Evolutionary conservation across 1,140 invertebrate genomes (phyloP).

Genomic region (Lucilia cuprina): DNA sequence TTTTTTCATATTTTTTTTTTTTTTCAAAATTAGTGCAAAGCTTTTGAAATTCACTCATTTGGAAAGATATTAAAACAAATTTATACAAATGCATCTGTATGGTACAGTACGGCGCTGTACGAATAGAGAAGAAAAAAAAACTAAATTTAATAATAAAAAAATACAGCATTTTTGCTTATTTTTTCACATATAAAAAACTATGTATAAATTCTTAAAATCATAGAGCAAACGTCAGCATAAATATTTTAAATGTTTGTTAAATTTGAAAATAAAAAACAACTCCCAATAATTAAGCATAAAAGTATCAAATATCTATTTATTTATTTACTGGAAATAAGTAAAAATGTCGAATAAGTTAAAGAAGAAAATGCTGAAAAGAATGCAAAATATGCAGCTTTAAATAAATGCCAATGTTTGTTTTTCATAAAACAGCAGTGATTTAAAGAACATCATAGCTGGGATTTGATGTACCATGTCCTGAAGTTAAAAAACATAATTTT

Average conservation of each 20-base stretch:
- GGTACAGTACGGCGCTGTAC: neutral
- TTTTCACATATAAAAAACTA: neutral
- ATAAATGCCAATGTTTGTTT: too few relatives aligned
- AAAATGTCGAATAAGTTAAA: neutral
- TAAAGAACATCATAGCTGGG: too few relatives aligned
- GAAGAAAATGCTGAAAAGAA: neutral
- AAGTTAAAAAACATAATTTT: too few relatives aligned
- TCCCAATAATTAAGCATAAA: neutral
- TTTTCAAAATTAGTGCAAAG: neutral
- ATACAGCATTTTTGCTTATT: neutral
- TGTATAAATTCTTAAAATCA: neutral
- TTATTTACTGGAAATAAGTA: neutral
- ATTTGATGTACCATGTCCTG: too few relatives aligned
- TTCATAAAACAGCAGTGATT: too few relatives aligned
- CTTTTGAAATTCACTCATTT: neutral
- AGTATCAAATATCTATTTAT: neutral
- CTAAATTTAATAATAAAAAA: neutral
- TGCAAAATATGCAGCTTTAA: too few relatives aligned
- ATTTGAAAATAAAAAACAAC: neutral
- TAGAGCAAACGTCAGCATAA: neutral
- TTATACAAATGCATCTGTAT: neutral
- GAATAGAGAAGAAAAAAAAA: neutral
- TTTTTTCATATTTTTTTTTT: neutral
- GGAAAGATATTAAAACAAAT: constrained; percentile 5
- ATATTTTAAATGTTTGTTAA: neutral